Percentiles rank a stretch among this genome's conserved stretches.
Conservation (phyloP, 2,888 invertebrate genomes). For the Xestia c-nigrum region DNA sequence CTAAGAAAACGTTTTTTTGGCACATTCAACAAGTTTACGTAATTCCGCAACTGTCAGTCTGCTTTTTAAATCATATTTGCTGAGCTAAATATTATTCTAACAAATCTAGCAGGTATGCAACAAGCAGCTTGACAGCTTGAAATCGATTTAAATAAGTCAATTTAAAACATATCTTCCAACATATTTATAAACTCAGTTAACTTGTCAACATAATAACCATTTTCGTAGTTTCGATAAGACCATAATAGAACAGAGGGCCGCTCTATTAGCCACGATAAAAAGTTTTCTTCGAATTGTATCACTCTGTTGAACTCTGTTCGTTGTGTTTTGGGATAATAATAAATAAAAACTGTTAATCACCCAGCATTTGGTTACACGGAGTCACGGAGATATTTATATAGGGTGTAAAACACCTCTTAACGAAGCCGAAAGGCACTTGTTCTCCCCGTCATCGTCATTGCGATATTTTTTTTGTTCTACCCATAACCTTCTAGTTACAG, state of each 20-base stretch:
- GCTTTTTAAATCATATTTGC: not conserved
- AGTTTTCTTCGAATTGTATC: constrained; percentile 42
- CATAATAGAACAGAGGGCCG: constrained; percentile 15
- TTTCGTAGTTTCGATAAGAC: constrained; percentile 55
- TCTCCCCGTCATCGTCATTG: too few species aligned
- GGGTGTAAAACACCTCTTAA: too few species aligned
- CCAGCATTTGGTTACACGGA: not conserved
- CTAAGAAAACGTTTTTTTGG: too few species aligned
- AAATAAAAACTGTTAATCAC: not conserved
- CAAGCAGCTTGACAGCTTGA: not conserved
- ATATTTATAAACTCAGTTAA: not conserved
- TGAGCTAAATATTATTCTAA: not conserved
- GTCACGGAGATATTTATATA: not conserved
- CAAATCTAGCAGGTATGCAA: not conserved
- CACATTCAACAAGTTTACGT: too few species aligned
- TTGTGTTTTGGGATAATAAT: constrained; percentile 4
- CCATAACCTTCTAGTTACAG: too few species aligned
- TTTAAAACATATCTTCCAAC: not conserved
- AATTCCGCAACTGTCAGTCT: too few species aligned
- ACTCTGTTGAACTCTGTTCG: constrained; percentile 24
- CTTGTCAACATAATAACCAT: not conserved
- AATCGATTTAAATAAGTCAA: not conserved
- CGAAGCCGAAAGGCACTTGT: too few species aligned
- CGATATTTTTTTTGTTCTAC: too few species aligned
- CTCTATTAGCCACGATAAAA: constrained; percentile 49